Base-by-base conservation (phyloP, 2,113 vertebrate species). In the Otis tarda region DNA sequence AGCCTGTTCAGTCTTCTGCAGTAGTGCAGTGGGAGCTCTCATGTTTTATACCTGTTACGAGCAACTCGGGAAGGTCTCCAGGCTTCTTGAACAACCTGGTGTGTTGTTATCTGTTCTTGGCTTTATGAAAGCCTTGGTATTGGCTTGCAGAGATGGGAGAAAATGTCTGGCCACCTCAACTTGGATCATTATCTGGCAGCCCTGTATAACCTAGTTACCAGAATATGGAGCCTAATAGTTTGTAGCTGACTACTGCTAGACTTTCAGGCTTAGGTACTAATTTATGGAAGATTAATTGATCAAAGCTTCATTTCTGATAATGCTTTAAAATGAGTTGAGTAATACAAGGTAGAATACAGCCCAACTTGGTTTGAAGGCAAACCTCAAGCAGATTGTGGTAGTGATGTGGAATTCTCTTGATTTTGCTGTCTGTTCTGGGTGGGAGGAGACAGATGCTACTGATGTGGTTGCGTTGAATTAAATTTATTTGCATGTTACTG, bases 271-370 rank as follows among this genome's bases (percentile, higher is more conserved):
- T 37, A 91, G 50, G 57, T 80, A 75, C 49, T 95, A 87, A 84
- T 93, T 96, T 64, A 76, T 87, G 93, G 45, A 60, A 94, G 91
- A 91, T 89, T 47, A 95, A 87, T 91, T 95, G 89, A 95, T 97
- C 57, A 87, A 95, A 96, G 89, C 22, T 16, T 93, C 39, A 6
- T 78, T 96, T 89, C 69, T 95, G 83, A 87, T 95, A 95, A 75
- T 53, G 68, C 59, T 80, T 93, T 88, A 86, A 59, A 91, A 82
- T 65, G 13, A 82, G 65, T 89, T 94, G 94, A 91, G 94, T 95
- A 95, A 95, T 82, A 45, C n/a, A 57, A 35, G 70, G 41, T 28
- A 64, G 64, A 89, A 47, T 60, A 30, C n/a, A 80, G 19, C 59
- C 63, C 50, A 39, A 25, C 78, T 83, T 95, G 92, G 84, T 95